A percentile compares a stretch with the other conserved stretches of the same genome.
Evolutionary conservation across 2,113 vertebrate species (phyloP).

Genomic region (Crotalus viridis): DNA sequence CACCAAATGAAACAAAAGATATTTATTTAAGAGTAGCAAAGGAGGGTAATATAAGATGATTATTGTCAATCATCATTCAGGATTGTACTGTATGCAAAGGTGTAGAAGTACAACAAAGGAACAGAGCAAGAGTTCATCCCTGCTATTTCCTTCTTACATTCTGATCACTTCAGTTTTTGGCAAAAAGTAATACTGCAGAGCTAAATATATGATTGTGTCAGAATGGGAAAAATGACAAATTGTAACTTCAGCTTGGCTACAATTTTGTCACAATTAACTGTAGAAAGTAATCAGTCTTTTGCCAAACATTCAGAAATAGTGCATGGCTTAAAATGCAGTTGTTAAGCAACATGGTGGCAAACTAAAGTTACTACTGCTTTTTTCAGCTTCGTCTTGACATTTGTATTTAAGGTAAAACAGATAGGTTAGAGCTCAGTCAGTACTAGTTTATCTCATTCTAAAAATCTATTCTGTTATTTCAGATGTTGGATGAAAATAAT

Average conservation of each 20-base stretch:
- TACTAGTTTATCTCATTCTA: constrained; percentile 37
- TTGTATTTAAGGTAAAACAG: background rate
- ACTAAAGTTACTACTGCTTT: background rate
- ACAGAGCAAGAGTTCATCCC: background rate
- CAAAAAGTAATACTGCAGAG: background rate
- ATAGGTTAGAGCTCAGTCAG: background rate
- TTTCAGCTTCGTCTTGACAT: background rate
- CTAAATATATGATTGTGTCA: background rate
- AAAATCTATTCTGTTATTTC: constrained; percentile 57
- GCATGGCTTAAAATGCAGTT: background rate
- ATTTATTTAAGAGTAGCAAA: background rate
- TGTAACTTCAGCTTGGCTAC: background rate
- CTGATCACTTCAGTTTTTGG: background rate
- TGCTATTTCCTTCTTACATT: background rate
- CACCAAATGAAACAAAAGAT: background rate
- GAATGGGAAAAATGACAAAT: background rate
- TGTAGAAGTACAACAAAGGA: background rate
- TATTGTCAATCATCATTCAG: background rate
- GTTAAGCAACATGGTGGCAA: background rate
- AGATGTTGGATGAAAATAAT: constrained; percentile 99
- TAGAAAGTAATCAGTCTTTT: background rate
- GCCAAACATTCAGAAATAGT: background rate
- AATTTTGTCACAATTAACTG: background rate
- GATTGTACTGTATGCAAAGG: background rate
- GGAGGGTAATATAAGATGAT: background rate